Base-by-base conservation (phyloP, 2,888 invertebrate genomes). In the Acleris cristana region DNA sequence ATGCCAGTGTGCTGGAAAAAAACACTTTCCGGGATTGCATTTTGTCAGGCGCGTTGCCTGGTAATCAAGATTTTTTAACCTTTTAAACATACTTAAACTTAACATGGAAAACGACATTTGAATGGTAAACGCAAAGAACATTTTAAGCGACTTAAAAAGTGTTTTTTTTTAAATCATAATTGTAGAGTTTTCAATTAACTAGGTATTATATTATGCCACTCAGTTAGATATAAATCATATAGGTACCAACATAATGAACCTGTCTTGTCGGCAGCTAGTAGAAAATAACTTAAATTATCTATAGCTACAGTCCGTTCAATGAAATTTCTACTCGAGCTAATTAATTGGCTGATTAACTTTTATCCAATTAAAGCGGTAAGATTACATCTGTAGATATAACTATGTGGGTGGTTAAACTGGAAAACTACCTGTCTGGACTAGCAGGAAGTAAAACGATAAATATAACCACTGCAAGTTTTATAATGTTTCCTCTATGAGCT, bases 1-100 rank as follows among this genome's bases (percentile, higher is more conserved):
- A 2, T 18, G 67, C 67, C 67, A 67, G 40, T 30, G 65, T 51
- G 53, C 67, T 58, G 67, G 67, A 67, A 63, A 59, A 59, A 57
- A 67, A 63, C 40, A 58, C 63, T 65, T 67, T 67, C 67, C 63
- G 67, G 63, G 48, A 67, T 63, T 66, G 49, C 44, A 58, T 45
- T 63, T 57, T 67, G 56, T 62, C 60, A 57, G 18, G 34, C 23
- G 48, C 58, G 23, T 63, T 67, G 67, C 63, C 57, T 4, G 44
- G n/a, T 58, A 19, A 53, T 63, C 67, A 58, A 62, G 40, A 18
- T 58, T 67, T 63, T 63, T 63, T 54, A 58, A 55, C 48, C 2
- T 67, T 48, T 53, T 45, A 52, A n/a, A 44, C 12, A 48, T 64
- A n/a, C n/a, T n/a, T 54, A 44, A 49, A 40, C 44, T 48, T 45